Evolutionary conservation across 2,113 vertebrate species (phyloP), one percentile per base, ranked within the genome.

Genomic region (Gavialis gangeticus): DNA sequence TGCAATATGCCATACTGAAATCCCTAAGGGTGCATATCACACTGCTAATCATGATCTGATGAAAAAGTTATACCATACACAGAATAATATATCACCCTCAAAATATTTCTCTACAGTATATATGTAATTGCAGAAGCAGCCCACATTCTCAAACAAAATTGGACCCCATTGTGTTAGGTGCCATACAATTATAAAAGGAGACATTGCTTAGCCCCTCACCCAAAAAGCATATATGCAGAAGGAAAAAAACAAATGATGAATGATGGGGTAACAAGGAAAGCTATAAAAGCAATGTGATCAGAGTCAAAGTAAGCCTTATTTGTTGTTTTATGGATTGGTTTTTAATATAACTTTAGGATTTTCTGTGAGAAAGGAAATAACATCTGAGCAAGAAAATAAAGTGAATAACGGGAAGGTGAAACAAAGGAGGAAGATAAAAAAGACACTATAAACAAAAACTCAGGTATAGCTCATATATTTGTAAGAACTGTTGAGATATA

Each of bases 11-110:
- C 46, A 21, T 1, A 5, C 1, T 11, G 77, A 37, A 4, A 12
- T 16, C 10, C 1, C 8, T 12, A 6, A 13, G 6, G 3, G 67
- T 10, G 1, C 18, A n/a, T 2, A 0, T 17, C 22, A 67, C 66
- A 55, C 15, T 54, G 5, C 12, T 46, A 34, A 67, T 18, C 19
- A 67, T 18, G n/a, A 30, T 46, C 6, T 4, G 75, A 19, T 13
- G 28, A 63, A 27, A 87, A 75, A 75, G 25, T 56, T 71, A 54
- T 2, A 1, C 30, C 54, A 30, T 63, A 79, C 56, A 57, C 10
- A 37, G 5, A 76, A 83, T 58, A 58, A 67, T 1, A 66, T 8
- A 28, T 30, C 4, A 24, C 9, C 57, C 17, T 8, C 14, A 28
- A 28, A 15, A 28, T 3, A 28, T 62, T 56, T 84, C 21, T 25